Evolutionary conservation across 2,113 vertebrate species (phyloP).

Genomic region (Alethe castanea): DNA sequence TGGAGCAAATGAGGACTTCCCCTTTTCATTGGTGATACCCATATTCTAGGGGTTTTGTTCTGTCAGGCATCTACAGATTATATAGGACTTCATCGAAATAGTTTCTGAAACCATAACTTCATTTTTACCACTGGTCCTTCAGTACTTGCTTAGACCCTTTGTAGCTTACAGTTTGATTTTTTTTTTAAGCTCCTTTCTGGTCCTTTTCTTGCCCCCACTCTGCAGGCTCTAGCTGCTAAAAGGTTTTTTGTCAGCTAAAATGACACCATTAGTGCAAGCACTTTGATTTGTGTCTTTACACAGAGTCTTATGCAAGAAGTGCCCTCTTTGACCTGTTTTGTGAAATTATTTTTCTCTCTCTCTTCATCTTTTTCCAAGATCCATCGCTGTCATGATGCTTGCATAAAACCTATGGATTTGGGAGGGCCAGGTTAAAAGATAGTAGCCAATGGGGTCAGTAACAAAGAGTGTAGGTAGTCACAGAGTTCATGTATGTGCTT

Average conservation of each 20-base stretch:
- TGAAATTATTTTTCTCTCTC: slow-evolving; percentile 3
- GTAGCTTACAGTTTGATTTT: not conserved
- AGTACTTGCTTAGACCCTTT: not conserved
- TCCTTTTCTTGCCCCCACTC: not conserved
- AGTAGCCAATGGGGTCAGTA: not conserved
- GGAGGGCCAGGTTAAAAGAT: not conserved
- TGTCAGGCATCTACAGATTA: not conserved
- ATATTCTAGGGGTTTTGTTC: not conserved
- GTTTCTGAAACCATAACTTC: not conserved
- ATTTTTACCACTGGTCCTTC: not conserved
- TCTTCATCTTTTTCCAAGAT: slow-evolving; percentile 6
- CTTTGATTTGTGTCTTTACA: slow-evolving; percentile 42
- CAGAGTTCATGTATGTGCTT: not conserved
- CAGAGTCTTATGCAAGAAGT: slow-evolving; percentile 34
- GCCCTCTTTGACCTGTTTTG: slow-evolving; percentile 9
- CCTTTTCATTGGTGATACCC: not conserved
- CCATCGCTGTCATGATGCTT: not conserved
- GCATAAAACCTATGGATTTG: not conserved
- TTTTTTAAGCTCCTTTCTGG: not conserved
- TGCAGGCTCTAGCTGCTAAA: not conserved
- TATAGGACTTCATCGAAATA: not conserved
- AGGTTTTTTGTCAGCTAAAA: slow-evolving; percentile 18
- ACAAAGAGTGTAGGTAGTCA: not conserved
- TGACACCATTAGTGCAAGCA: not conserved
- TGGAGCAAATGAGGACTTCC: not conserved